These are phyloP conservation scores for Dicrurus megarhynchus DNA, from an alignment of 2,113 vertebrate genomes.

Conservation along the genomic window DNA sequence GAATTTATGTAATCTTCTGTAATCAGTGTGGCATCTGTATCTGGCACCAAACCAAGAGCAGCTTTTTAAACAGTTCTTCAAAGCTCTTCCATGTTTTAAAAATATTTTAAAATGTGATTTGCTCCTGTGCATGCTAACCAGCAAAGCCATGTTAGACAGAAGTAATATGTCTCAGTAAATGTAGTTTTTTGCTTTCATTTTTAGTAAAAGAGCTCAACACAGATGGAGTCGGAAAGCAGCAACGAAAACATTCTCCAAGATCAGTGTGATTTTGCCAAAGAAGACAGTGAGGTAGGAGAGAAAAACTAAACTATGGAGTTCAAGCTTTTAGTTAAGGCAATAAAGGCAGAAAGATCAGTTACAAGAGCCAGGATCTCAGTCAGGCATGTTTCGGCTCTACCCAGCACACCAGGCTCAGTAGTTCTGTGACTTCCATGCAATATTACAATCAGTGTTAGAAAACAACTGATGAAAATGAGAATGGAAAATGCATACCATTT, in stretches of 20 bases:
- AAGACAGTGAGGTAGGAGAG: neutral
- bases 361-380: neutral
- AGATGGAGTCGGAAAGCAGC: neutral
- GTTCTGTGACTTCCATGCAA: neutral
- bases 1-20: slow-evolving; percentile 48
- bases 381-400: neutral
- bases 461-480: neutral
- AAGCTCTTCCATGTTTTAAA: slow-evolving; percentile 2
- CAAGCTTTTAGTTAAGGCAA: neutral
- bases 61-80: slow-evolving; percentile 33
- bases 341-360: neutral
- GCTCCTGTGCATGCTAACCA: neutral
- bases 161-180: neutral
- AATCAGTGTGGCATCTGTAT: slow-evolving; percentile 37
- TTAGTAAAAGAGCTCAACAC: neutral
- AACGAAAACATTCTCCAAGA: neutral
- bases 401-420: neutral
- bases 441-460: neutral
- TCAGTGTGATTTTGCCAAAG: neutral
- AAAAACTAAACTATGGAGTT: neutral
- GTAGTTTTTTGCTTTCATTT: neutral
- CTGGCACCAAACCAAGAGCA: slow-evolving; percentile 33
- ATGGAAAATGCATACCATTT: neutral
- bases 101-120: slow-evolving; percentile 23
- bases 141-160: neutral